phyloP scores from a whole-genome alignment of 2,797 vertebrate species.

The Poeciliopsis presidionis region DNA sequence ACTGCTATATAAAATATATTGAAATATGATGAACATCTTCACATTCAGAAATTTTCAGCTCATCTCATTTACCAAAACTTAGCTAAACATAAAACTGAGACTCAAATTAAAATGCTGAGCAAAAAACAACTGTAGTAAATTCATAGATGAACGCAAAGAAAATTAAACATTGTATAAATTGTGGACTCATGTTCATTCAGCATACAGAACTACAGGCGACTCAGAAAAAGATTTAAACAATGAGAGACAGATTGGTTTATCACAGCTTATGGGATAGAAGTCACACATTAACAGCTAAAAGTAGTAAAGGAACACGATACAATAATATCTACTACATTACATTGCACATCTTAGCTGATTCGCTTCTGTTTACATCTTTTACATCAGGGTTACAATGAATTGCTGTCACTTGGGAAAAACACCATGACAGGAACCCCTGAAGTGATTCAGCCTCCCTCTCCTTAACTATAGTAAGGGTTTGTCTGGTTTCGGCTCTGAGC shows the following conservation, averaged over 20 bases:
- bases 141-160: constrained; percentile 12
- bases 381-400: background rate
- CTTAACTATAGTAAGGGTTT: constrained; percentile 50
- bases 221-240: background rate
- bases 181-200: background rate
- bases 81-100: background rate
- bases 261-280: background rate
- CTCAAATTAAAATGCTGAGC: constrained; percentile 11
- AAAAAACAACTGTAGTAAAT: constrained; percentile 16
- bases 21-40: background rate
- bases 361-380: background rate
- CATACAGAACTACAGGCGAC: background rate
- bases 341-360: background rate
- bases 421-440: background rate
- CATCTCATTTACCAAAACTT: constrained; percentile 22
- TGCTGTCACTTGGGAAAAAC: background rate
- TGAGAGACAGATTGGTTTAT: background rate
- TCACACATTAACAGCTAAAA: background rate
- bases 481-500: constrained; percentile 34
- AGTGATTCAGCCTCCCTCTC: constrained; percentile 19
- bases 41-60: background rate
- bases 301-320: background rate
- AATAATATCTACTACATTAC: background rate
- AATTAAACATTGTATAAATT: background rate
- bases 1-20: constrained; percentile 16